Base-by-base conservation (phyloP, 2,797 vertebrate genomes). In the Synaphobranchus kaupii region DNA sequence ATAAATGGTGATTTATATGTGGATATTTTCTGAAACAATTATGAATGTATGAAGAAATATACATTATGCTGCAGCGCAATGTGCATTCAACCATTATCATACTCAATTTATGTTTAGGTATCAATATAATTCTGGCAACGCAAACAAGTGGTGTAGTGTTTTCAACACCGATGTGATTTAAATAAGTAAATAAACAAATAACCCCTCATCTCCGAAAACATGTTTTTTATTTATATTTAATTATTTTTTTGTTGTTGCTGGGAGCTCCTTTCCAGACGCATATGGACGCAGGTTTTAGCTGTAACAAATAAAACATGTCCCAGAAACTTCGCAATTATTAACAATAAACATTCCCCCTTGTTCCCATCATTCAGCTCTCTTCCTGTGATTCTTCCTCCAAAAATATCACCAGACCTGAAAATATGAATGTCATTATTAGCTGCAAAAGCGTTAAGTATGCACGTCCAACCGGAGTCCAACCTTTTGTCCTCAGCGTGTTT, bases 321-420 rank as follows among this genome's bases (percentile, higher is more conserved):
- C 39, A 48, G 20, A 81, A 68, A 6, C 44, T 81, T 56, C 6
- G n/a, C 48, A 3, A 6, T 87, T 84, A 54, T 87, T 84, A 54
- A 80, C 83, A 78, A 56, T 28, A 47, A 87, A 78, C 68, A 80
- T 56, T 9, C 60, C 28, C 5, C 54, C 68, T 25, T 54, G 20
- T 63, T 66, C 25, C 58, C 68, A 66, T 34, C 5, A 83, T 83
- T 85, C 80, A 84, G 78, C 52, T 58, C 83, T 56, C 73, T 87
- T 87, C 83, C 83, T 84, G 83, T 85, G 83, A 80, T 87, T 87
- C 86, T 71, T 31, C 50, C 66, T 83, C 81, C 81, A 71, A 39
- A 68, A 85, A 66, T 68, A 47, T 8, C 63, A 15, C 68, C 25
- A n/a, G 15, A 44, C 63, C 39, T 48, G 9, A 48, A 25, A 47